Percentiles rank a stretch among this genome's conserved stretches.
phyloP scores from a whole-genome alignment of 2,113 vertebrate species.

The Sander lucioperca region DNA sequence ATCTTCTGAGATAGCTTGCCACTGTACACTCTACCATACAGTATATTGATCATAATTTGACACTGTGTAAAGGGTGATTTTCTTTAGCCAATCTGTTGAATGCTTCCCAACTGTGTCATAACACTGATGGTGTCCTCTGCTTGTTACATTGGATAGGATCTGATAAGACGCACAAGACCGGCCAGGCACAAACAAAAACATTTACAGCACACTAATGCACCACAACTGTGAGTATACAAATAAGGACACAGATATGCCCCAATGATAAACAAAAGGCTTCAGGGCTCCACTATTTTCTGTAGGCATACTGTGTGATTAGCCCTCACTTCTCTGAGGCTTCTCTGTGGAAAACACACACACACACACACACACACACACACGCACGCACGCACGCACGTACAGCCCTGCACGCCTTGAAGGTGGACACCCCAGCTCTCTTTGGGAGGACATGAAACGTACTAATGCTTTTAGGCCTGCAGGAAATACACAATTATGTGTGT shows the following conservation, averaged over 20 bases:
- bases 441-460: too few relatives aligned
- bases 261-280: conserved; percentile 14
- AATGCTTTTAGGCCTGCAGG: background rate
- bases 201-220: conserved; percentile 10
- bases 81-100: conserved; percentile 1
- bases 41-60: background rate
- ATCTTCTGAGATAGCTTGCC: background rate
- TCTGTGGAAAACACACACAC: conserved; percentile 23
- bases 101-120: background rate
- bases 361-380: background rate
- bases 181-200: conserved; percentile 21
- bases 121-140: conserved; percentile 2
- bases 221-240: background rate
- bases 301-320: background rate
- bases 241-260: conserved; percentile 2
- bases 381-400: background rate
- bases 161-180: conserved; percentile 9
- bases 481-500: background rate
- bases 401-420: background rate
- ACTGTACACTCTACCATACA: background rate
- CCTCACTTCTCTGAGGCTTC: conserved; percentile 10
- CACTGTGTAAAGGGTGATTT: background rate
- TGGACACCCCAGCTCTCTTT: background rate
- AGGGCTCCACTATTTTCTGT: background rate
- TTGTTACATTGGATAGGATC: conserved; percentile 6